These are phyloP conservation scores for Phylloscopus collybita DNA, from an alignment of 2,797 vertebrate species.

Conservation along the genomic window DNA sequence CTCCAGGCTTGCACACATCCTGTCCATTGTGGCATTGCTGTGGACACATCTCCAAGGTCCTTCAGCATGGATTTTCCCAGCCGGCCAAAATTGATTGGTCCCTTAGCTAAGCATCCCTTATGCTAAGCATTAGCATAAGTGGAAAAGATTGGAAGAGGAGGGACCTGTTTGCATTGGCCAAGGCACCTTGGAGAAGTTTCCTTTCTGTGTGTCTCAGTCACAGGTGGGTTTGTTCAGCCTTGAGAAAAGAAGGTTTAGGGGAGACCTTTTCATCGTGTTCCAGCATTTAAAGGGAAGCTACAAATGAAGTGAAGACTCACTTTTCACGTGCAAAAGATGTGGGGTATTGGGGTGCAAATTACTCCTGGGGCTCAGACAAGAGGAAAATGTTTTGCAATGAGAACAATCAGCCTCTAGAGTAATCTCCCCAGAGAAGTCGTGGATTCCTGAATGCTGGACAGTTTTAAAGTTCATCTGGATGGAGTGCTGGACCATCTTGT, in stretches of 20 bases:
- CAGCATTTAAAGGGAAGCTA: neutral
- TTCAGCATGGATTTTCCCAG: neutral
- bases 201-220: neutral
- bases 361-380: neutral
- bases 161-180: neutral
- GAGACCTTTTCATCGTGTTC: neutral
- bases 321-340: neutral
- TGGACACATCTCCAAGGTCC: neutral
- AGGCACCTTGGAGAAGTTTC: neutral
- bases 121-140: no score
- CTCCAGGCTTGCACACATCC: neutral
- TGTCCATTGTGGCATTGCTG: accelerated
- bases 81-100: neutral
- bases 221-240: accelerated
- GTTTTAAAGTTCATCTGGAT: neutral
- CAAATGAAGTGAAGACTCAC: neutral
- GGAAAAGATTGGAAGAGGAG: neutral
- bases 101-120: neutral
- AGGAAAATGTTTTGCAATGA: neutral
- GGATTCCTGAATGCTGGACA: neutral
- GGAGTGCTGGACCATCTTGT: neutral
- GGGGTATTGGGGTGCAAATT: neutral
- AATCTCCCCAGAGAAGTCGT: neutral
- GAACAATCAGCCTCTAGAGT: neutral
- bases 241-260: neutral